Conservation (phyloP, 2,797 vertebrate species). For the Epinephelus malabaricus region DNA sequence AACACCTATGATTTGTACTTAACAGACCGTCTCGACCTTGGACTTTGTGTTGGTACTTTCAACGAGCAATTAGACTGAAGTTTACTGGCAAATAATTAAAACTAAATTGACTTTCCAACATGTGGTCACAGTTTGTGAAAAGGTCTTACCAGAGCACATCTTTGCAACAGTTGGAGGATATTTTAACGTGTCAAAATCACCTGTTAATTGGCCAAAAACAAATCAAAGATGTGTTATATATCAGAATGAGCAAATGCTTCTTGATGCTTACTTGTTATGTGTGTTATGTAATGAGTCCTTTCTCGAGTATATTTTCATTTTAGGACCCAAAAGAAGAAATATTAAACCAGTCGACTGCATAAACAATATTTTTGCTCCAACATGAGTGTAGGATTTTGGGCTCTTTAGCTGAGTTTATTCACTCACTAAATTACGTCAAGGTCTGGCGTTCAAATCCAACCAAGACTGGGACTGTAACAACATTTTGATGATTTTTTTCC, state of each 20-base stretch:
- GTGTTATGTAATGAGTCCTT: not conserved
- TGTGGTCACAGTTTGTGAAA: not conserved
- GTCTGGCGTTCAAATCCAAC: not conserved
- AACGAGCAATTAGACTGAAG: conserved; percentile 13
- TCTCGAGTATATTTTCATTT: not conserved
- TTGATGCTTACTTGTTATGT: not conserved
- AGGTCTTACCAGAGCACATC: not conserved
- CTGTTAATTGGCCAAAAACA: not conserved
- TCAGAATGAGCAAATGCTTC: not conserved
- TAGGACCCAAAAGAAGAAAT: not conserved
- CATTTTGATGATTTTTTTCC: not conserved
- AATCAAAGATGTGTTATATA: not conserved
- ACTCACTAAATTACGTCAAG: not conserved
- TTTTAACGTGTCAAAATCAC: not conserved
- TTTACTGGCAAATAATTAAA: conserved; percentile 22
- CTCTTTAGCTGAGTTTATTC: not conserved
- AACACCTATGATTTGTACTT: conserved; percentile 51
- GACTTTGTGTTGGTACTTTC: conserved; percentile 38
- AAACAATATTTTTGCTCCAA: not conserved
- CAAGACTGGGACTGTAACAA: not conserved
- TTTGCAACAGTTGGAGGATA: not conserved
- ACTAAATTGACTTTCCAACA: not conserved
- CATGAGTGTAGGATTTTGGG: not conserved
- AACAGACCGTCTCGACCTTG: conserved; percentile 39
- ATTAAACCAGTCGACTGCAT: too few species aligned